Evolutionary conservation across 2,797 vertebrate species (phyloP).

Genomic region (Pangasius sanitwongsei): DNA sequence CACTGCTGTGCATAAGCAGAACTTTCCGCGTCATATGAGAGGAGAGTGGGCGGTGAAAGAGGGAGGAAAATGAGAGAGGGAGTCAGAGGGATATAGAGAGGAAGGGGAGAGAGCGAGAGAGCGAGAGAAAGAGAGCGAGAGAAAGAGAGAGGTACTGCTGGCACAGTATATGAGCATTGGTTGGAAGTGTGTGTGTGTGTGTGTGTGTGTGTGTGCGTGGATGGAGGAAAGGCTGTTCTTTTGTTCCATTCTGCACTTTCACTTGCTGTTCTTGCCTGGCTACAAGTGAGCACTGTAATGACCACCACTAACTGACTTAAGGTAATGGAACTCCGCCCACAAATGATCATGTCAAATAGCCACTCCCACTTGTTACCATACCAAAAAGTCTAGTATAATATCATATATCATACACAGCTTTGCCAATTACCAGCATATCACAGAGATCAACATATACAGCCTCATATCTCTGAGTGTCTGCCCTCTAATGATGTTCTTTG

Average conservation of each 20-base stretch:
- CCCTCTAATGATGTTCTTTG: neutral
- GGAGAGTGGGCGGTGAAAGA: slow-evolving; percentile 32
- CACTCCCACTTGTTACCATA: neutral
- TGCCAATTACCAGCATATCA: neutral
- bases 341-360: neutral
- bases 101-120: slow-evolving; percentile 2
- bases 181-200: slow-evolving; percentile 8
- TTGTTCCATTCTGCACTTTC: slow-evolving; percentile 1
- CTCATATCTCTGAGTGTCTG: neutral
- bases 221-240: slow-evolving; percentile 26
- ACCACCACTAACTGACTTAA: neutral
- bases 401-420: neutral
- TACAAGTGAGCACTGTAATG: neutral
- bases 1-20: slow-evolving; percentile 41
- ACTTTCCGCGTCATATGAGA: slow-evolving; percentile 49
- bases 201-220: slow-evolving; percentile 15
- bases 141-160: slow-evolving; percentile 23
- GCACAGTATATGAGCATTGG: slow-evolving; percentile 35
- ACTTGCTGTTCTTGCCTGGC: neutral
- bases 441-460: neutral
- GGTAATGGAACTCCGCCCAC: neutral
- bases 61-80: slow-evolving; percentile 3
- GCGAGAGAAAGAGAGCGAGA: slow-evolving; percentile 32
- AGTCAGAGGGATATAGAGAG: slow-evolving; percentile 5
- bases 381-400: neutral